phyloP scores from a whole-genome alignment of 2,888 invertebrate genomes.

The Odontomyia ornata region DNA sequence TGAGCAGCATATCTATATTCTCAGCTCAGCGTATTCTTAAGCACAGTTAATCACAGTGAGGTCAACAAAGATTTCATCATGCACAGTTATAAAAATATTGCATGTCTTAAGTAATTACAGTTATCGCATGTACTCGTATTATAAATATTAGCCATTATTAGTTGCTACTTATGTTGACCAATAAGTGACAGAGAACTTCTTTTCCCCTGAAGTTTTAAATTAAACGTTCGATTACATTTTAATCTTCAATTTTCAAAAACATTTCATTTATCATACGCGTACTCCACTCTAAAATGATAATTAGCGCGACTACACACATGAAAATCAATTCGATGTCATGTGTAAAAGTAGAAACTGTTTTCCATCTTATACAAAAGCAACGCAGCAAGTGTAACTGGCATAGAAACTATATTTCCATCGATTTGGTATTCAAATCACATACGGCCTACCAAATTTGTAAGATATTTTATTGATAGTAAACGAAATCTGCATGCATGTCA shows the following conservation, averaged over 20 bases:
- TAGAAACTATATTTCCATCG: neutral
- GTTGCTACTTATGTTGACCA: neutral
- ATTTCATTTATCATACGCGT: too few relatives aligned
- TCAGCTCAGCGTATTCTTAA: too few relatives aligned
- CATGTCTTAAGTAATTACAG: neutral
- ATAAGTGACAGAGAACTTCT: conserved; percentile 13
- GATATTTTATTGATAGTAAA: conserved; percentile 6
- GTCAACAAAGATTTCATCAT: neutral
- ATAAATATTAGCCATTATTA: neutral
- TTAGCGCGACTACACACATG: too few relatives aligned
- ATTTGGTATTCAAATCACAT: conserved; percentile 31
- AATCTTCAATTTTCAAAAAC: too few relatives aligned
- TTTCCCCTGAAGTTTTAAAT: too few relatives aligned
- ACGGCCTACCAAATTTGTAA: conserved; percentile 15
- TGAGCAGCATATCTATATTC: too few relatives aligned
- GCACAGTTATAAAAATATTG: neutral
- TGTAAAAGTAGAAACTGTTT: too few relatives aligned
- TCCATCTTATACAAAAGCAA: too few relatives aligned
- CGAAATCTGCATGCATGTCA: neutral
- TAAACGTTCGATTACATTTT: too few relatives aligned
- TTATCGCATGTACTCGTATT: neutral
- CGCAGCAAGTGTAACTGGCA: neutral
- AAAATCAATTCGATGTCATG: too few relatives aligned
- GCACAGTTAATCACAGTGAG: too few relatives aligned
- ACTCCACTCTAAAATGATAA: too few relatives aligned